These are phyloP conservation scores for Andrena bicolor DNA, from an alignment of 2,888 invertebrate species.

Conservation along the genomic window DNA sequence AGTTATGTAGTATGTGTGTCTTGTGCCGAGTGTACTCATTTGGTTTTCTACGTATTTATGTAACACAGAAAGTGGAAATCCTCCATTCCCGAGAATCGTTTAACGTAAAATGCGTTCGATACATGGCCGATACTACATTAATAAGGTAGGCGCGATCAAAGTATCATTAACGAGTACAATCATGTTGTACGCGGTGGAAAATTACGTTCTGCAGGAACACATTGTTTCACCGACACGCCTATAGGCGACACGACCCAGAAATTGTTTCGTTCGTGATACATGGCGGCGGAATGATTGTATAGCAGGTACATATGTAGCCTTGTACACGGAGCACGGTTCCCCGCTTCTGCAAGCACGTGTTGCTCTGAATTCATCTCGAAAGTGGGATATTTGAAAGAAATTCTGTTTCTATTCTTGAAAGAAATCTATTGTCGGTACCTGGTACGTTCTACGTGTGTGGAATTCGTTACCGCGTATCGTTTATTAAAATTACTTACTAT, in stretches of 20 bases:
- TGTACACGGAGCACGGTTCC: not conserved
- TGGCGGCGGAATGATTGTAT: constrained; percentile 20
- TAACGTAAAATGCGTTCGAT: not conserved
- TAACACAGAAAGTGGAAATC: not conserved
- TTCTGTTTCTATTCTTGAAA: not conserved
- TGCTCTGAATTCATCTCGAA: not conserved
- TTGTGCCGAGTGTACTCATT: no score
- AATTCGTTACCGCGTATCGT: not conserved
- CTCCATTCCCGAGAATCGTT: not conserved
- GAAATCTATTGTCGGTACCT: not conserved
- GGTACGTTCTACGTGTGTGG: not conserved
- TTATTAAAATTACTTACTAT: not conserved
- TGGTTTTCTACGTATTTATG: no score
- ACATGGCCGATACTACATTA: not conserved
- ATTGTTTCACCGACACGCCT: constrained; percentile 14
- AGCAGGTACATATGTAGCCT: not conserved
- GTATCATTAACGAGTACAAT: constrained; percentile 43
- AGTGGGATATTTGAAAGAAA: constrained; percentile 18
- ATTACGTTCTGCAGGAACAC: constrained; percentile 33
- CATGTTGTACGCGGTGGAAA: constrained; percentile 15
- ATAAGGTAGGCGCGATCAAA: constrained; percentile 32
- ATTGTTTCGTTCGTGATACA: constrained; percentile 42
- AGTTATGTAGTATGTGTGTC: no score
- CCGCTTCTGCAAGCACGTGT: constrained; percentile 11
- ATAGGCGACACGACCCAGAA: constrained; percentile 32